These are phyloP conservation scores for Paedocypris micromegethes DNA, from an alignment of 2,797 vertebrate species.

Conservation along the genomic window DNA sequence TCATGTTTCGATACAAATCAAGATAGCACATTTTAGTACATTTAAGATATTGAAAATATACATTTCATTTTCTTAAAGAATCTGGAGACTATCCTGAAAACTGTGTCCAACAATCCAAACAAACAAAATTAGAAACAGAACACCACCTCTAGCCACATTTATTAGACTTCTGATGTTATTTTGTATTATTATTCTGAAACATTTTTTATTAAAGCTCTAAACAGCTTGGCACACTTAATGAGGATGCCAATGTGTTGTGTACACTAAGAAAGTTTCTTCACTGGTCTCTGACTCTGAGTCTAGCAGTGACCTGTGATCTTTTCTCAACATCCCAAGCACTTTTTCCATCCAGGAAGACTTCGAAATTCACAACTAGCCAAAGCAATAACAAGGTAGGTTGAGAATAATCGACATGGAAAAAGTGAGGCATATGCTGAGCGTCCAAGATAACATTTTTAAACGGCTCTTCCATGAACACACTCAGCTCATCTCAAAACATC, in stretches of 20 bases:
- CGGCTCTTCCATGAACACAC: conserved; percentile 5
- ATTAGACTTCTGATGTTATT: neutral
- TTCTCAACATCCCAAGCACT: neutral
- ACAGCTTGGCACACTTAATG: too few species aligned
- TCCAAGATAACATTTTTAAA: conserved; percentile 25
- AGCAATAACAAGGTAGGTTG: neutral
- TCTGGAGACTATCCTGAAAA: neutral
- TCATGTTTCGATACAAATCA: too few species aligned
- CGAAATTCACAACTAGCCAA: conserved; percentile 7
- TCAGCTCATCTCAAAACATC: conserved; percentile 6
- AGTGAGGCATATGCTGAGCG: conserved; percentile 8
- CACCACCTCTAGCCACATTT: neutral
- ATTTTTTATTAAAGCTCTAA: too few species aligned
- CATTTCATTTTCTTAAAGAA: too few species aligned
- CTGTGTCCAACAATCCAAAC: neutral
- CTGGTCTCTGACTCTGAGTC: conserved; percentile 26
- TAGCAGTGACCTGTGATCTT: neutral
- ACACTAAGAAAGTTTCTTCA: conserved; percentile 24
- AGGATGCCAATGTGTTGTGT: conserved; percentile 16
- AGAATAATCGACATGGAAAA: neutral
- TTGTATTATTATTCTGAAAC: too few species aligned
- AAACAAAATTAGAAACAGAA: too few species aligned
- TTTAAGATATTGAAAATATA: too few species aligned
- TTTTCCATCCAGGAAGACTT: neutral
- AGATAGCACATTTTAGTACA: too few species aligned